phyloP scores from a whole-genome alignment of 2,888 invertebrate genomes.

The Watsonalla cultraria region DNA sequence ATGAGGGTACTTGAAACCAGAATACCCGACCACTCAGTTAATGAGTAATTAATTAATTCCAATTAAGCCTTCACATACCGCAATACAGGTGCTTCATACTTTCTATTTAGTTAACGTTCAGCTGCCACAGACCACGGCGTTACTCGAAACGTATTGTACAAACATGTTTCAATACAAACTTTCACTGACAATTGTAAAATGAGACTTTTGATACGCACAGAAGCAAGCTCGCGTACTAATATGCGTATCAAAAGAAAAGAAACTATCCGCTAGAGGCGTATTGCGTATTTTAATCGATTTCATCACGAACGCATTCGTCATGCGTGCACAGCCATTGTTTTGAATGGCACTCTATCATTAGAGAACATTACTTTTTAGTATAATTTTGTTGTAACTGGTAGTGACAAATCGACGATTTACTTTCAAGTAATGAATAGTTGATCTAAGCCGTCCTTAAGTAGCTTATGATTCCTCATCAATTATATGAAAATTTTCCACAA shows the following conservation, averaged over 20 bases:
- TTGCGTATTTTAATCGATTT: slow-evolving; percentile 4
- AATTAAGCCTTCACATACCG: slow-evolving; percentile 26
- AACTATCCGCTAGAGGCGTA: not conserved
- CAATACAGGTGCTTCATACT: slow-evolving; percentile 19
- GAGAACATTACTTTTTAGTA: not conserved
- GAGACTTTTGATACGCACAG: slow-evolving; percentile 18
- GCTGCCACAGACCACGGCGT: slow-evolving; percentile 6
- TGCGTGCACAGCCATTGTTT: not conserved
- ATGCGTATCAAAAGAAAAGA: slow-evolving; percentile 11
- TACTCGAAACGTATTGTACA: slow-evolving; percentile 13
- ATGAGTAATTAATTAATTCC: slow-evolving; percentile 30
- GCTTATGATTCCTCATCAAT: no score
- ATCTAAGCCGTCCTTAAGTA: no score
- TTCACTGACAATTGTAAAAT: slow-evolving; percentile 22
- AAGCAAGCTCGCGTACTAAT: slow-evolving; percentile 21
- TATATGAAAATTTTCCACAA: no score
- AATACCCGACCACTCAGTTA: slow-evolving; percentile 13
- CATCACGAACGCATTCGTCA: slow-evolving; percentile 2
- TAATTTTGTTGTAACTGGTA: not conserved
- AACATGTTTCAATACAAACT: slow-evolving; percentile 14
- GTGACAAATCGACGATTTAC: not conserved
- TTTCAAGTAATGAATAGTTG: no score
- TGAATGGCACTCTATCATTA: slow-evolving; percentile 1
- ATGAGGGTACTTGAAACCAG: not conserved
- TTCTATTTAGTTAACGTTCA: slow-evolving; percentile 26